Evolutionary conservation across 2,113 vertebrate genomes (phyloP).

Genomic region (Sinocyclocheilus anophthalmus): DNA sequence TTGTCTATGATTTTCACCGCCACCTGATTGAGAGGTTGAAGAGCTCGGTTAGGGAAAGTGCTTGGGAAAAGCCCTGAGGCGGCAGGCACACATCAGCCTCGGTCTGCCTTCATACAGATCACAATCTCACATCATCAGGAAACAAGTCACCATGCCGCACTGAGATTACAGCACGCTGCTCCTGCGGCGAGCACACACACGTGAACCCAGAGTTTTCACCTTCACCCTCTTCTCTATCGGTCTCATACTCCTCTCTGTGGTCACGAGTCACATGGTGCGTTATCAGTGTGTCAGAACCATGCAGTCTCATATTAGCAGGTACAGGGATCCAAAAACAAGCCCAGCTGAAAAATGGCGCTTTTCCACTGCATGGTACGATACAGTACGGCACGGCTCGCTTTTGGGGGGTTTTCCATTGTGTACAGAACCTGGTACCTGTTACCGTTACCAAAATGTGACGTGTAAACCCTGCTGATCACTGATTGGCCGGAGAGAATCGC

Average conservation of each 20-base stretch:
- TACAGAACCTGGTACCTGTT: too few species aligned
- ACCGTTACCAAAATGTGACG: too few species aligned
- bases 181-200: background rate
- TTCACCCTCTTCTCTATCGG: background rate
- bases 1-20: conserved; percentile 88
- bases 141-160: conserved; percentile 50
- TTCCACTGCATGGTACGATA: too few species aligned
- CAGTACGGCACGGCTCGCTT: too few species aligned
- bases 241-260: background rate
- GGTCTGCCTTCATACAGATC: conserved; percentile 48
- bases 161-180: conserved; percentile 48
- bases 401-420: too few species aligned
- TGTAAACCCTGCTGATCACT: too few species aligned
- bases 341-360: background rate
- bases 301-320: background rate
- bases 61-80: conserved; percentile 26
- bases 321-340: conserved; percentile 17
- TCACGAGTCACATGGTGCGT: background rate
- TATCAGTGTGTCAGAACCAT: conserved; percentile 12
- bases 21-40: conserved; percentile 66
- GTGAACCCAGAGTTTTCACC: background rate
- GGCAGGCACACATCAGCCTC: conserved; percentile 36
- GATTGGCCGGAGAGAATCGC: too few species aligned
- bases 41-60: background rate
- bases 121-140: conserved; percentile 57